These are phyloP conservation scores for Porites australiensis DNA, from an alignment of 64 coral and sea anemone genomes.

Conservation along the genomic window DNA sequence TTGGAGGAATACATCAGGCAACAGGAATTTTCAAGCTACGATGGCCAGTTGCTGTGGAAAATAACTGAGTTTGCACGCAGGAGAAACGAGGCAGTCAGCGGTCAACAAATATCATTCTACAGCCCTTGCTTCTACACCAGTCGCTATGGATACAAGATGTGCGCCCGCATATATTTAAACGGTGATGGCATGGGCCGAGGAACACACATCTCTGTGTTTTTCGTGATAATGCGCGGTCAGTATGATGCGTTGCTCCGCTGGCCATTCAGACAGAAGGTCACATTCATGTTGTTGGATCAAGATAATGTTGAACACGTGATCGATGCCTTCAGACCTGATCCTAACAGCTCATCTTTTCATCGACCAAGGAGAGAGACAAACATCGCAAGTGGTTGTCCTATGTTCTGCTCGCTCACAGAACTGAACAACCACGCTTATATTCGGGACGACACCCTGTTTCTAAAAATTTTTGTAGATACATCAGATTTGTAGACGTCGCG, in stretches of 20 bases:
- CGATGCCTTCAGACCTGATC: constrained; percentile 59
- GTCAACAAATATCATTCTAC: constrained; percentile 48
- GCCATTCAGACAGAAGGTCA: constrained; percentile 70
- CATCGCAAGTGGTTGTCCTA: constrained; percentile 45
- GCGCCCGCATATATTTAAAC: constrained; percentile 54
- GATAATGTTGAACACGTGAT: constrained; percentile 66
- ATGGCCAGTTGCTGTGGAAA: constrained; percentile 47
- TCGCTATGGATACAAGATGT: constrained; percentile 69
- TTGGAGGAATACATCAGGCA: constrained; percentile 40
- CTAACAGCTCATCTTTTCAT: constrained; percentile 52
- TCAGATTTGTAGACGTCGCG: not conserved
- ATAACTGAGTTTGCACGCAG: constrained; percentile 41
- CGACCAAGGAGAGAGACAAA: constrained; percentile 40
- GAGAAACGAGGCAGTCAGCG: constrained; percentile 33
- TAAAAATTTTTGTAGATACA: constrained; percentile 39
- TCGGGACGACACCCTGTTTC: constrained; percentile 47
- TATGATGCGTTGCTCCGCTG: constrained; percentile 42
- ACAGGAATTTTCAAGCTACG: constrained; percentile 4
- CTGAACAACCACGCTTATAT: constrained; percentile 56
- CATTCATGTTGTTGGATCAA: constrained; percentile 64
- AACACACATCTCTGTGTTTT: constrained; percentile 41
- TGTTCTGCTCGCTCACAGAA: constrained; percentile 49
- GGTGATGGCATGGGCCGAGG: constrained; percentile 51
- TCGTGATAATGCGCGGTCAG: constrained; percentile 61
- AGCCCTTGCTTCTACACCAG: constrained; percentile 53